Conservation (phyloP, 2,888 invertebrate species). For the Crioceris asparagi region DNA sequence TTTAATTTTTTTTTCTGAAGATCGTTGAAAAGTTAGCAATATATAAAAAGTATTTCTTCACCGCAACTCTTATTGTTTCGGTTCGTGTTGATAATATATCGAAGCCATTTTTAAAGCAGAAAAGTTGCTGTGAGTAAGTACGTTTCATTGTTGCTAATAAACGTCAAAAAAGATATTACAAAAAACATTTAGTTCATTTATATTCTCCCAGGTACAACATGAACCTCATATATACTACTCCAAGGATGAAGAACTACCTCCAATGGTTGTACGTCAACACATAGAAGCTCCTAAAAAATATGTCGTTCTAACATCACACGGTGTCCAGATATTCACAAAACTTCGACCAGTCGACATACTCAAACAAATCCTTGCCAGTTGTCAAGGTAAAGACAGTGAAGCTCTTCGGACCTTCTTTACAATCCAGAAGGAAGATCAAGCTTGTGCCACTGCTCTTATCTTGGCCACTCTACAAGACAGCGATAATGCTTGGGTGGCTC, state of each 20-base stretch:
- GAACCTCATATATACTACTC: constrained; percentile 10
- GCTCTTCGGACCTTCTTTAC: constrained; percentile 78
- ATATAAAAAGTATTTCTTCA: too few species aligned
- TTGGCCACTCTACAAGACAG: constrained; percentile 62
- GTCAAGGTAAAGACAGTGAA: constrained; percentile 77
- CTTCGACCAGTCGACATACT: constrained; percentile 83
- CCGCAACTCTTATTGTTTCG: too few species aligned
- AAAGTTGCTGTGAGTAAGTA: too few species aligned
- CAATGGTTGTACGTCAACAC: constrained; percentile 60
- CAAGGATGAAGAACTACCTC: constrained; percentile 43
- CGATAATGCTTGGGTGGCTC: constrained; percentile 58
- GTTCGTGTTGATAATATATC: too few species aligned
- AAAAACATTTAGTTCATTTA: too few species aligned
- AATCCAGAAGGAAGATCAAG: constrained; percentile 73
- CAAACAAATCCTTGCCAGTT: constrained; percentile 67
- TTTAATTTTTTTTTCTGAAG: too few species aligned
- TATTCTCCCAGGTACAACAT: constrained; percentile 21
- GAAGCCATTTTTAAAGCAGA: too few species aligned
- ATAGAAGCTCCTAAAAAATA: constrained; percentile 63
- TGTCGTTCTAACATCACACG: constrained; percentile 79
- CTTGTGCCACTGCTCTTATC: constrained; percentile 79
- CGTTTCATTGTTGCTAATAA: too few species aligned
- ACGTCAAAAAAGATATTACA: too few species aligned
- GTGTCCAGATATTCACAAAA: constrained; percentile 74
- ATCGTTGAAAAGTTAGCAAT: too few species aligned